Conservation (phyloP, 92 coral and sea anemone species). For the Phenganax stokvisi region DNA sequence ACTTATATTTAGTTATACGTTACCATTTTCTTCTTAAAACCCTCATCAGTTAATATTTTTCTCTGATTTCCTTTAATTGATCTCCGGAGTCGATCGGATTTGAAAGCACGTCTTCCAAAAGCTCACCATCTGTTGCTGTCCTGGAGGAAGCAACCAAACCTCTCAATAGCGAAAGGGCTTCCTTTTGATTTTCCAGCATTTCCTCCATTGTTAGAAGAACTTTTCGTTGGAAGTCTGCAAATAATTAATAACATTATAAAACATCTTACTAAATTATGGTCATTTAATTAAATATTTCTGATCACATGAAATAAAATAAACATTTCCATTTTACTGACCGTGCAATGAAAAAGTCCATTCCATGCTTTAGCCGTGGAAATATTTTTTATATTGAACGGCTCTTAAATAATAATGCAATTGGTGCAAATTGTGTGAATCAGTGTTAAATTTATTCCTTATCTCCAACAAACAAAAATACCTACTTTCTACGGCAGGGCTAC, state of each 20-base stretch:
- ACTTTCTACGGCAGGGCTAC: too few relatives aligned
- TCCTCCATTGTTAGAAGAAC: background rate
- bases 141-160: background rate
- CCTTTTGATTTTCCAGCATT: constrained; percentile 16
- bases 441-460: too few relatives aligned
- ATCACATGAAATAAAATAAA: too few relatives aligned
- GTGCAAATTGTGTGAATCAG: too few relatives aligned
- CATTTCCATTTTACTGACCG: too few relatives aligned
- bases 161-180: constrained; percentile 15
- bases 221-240: constrained; percentile 1
- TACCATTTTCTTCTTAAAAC: constrained; percentile 9
- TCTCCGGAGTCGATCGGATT: background rate
- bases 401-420: too few relatives aligned
- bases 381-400: too few relatives aligned
- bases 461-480: too few relatives aligned
- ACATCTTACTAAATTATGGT: too few relatives aligned
- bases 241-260: background rate
- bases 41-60: background rate
- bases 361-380: too few relatives aligned
- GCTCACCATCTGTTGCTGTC: background rate
- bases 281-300: too few relatives aligned
- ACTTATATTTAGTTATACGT: background rate
- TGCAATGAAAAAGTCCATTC: too few relatives aligned
- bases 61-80: background rate
- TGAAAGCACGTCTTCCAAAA: background rate